Percentiles rank a stretch among this genome's conserved stretches.
Evolutionary conservation across 1,140 invertebrate species (phyloP).

Genomic region (Eufriesea mexicana): DNA sequence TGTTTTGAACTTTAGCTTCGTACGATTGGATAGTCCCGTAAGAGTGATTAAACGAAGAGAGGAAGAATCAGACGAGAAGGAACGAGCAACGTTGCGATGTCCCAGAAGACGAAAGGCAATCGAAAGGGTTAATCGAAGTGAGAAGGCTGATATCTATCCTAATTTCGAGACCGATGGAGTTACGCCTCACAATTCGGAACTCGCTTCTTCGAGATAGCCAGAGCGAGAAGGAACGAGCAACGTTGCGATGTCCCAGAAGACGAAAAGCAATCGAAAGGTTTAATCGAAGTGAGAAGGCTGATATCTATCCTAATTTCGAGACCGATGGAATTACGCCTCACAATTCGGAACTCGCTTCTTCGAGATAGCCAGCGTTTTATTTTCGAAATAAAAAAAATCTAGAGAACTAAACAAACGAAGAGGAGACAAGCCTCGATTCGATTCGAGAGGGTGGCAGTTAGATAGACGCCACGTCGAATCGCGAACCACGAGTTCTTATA

Average conservation of each 20-base stretch:
- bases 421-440: constrained; percentile 25
- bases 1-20: constrained; percentile 60
- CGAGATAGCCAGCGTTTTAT: constrained; percentile 30
- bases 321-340: constrained; percentile 9
- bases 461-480: constrained; percentile 27
- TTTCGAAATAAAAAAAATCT: constrained; percentile 2
- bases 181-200: constrained; percentile 28
- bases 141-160: constrained; percentile 24
- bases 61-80: neutral
- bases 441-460: constrained; percentile 4
- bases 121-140: neutral
- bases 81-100: neutral
- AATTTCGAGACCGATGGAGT: constrained; percentile 21
- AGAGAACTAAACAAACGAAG: neutral
- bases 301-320: constrained; percentile 38
- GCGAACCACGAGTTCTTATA: constrained; percentile 32
- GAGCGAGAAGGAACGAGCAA: constrained; percentile 1
- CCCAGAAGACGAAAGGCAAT: neutral
- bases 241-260: neutral
- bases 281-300: neutral
- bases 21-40: constrained; percentile 43
- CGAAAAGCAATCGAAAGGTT: neutral
- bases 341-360: constrained; percentile 46
- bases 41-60: neutral
- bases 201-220: too few species aligned